phyloP scores from a whole-genome alignment of 2,888 invertebrate genomes.

The Cartodere bifasciata region DNA sequence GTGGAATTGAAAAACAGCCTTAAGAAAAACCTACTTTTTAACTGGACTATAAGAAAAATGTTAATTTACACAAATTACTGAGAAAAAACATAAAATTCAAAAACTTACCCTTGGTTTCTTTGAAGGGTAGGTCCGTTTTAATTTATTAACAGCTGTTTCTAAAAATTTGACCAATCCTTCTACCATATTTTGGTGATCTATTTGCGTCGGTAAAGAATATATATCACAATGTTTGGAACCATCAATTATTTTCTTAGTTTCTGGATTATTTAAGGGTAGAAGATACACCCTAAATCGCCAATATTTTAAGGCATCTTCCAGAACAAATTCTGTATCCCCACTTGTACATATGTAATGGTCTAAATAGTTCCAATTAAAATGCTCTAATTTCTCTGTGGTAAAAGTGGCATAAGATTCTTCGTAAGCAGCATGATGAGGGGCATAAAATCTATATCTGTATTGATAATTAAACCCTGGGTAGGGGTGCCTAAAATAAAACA shows the following conservation, averaged over 20 bases:
- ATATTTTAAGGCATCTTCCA: conserved; percentile 62
- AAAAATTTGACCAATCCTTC: conserved; percentile 71
- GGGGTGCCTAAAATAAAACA: conserved; percentile 58
- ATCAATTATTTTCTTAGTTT: conserved; percentile 66
- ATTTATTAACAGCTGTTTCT: conserved; percentile 79
- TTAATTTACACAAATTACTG: too few relatives aligned
- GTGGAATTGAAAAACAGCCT: too few relatives aligned
- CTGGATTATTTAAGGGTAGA: conserved; percentile 68
- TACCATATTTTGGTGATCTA: conserved; percentile 50
- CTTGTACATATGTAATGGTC: conserved; percentile 94
- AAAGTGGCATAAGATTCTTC: conserved; percentile 92
- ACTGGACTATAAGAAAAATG: too few relatives aligned
- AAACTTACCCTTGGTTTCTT: conserved; percentile 66
- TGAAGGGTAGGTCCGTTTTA: conserved; percentile 55
- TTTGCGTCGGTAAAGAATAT: conserved; percentile 51
- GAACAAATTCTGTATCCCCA: conserved; percentile 81
- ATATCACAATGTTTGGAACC: conserved; percentile 70
- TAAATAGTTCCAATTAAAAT: conserved; percentile 95
- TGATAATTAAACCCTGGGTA: conserved; percentile 87
- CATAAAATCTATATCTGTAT: conserved; percentile 85
- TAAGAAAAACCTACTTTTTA: too few relatives aligned
- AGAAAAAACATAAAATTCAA: too few relatives aligned
- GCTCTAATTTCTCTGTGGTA: conserved; percentile 89
- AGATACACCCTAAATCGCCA: conserved; percentile 74
- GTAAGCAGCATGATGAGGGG: conserved; percentile 83